Conservation (phyloP, 2,113 vertebrate species). For the Cavia porcellus region DNA sequence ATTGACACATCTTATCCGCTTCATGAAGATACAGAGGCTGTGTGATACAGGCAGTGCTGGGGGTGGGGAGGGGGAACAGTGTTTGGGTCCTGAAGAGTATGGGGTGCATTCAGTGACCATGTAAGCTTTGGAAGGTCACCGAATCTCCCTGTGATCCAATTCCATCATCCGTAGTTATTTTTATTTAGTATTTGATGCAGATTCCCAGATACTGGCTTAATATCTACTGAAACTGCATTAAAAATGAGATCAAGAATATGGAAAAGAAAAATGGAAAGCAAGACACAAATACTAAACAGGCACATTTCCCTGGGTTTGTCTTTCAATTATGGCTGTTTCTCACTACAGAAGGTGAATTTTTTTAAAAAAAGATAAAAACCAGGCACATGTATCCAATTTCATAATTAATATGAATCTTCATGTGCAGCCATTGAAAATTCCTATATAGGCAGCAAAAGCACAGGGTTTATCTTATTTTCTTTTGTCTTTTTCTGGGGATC, state of each 20-base stretch:
- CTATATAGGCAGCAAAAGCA: conserved; percentile 38
- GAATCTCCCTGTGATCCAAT: not conserved
- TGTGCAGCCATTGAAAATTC: conserved; percentile 24
- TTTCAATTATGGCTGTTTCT: not conserved
- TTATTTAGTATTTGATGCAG: not conserved
- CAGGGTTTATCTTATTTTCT: not conserved
- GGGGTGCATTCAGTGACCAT: not conserved
- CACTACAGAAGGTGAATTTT: not conserved
- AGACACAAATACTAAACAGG: not conserved
- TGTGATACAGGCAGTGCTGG: not conserved
- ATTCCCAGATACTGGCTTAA: not conserved
- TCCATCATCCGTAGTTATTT: not conserved
- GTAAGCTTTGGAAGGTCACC: not conserved
- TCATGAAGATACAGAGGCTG: not conserved
- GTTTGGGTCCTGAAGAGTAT: not conserved
- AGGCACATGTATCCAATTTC: not conserved
- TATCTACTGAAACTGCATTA: not conserved
- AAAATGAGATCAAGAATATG: not conserved
- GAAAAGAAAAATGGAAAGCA: conserved; percentile 30
- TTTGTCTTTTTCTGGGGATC: too few species aligned
- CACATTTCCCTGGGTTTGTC: not conserved
- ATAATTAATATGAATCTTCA: conserved; percentile 30
- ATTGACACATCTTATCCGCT: too few species aligned
- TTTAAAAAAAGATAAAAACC: not conserved
- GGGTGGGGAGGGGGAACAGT: not conserved